Evolutionary conservation across 2,797 vertebrate species (phyloP), one percentile per base, ranked within the genome.

Genomic region (Miichthys miiuy): DNA sequence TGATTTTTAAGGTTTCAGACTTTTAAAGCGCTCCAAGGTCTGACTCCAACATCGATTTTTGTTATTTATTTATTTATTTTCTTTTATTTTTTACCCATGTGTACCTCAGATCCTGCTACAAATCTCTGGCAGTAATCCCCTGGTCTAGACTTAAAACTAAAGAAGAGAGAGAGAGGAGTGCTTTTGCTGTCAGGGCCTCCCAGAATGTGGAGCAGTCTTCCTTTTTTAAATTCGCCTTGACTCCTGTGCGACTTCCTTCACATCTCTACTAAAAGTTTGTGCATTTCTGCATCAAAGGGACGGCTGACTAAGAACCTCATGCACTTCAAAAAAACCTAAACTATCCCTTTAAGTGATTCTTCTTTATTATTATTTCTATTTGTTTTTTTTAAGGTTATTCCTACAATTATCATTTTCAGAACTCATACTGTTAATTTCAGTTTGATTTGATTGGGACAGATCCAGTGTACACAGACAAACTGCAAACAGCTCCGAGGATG

Each of bases 111-210:
- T 60, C 30, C 64, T 23, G 27, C 12, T 42, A 27, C 54, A 66
- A 71, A 72, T 34, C 57, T 61, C 54, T 20, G 3, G 38, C 3
- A 38, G 21, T 30, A 68, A 10, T 65, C 66, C 47, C 27, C 46
- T 8, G 13, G 51, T 64, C n/a, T 20, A 12, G 48, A 68, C 41
- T 50, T 67, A 7, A 51, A 56, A 57, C 38, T 17, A 1, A 20
- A 46, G 48, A 20, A 18, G 3, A 54, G 50, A 23, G 50, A 23
- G 50, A 23, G 46, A 38, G 20, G 1, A 21, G 38, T 34, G 27
- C 1, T 11, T 42, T 38, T 18, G 25, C 65, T 20, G 41, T 30
- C 60, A 30, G 51, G 2, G 21, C 34, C 20, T 48, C 0, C 0
- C 9, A 62, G 41, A 42, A 1, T 52, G 17, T 30, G 44, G 11